Evolutionary conservation across 2,888 invertebrate species (phyloP).

Genomic region (Aphidius colemani): DNA sequence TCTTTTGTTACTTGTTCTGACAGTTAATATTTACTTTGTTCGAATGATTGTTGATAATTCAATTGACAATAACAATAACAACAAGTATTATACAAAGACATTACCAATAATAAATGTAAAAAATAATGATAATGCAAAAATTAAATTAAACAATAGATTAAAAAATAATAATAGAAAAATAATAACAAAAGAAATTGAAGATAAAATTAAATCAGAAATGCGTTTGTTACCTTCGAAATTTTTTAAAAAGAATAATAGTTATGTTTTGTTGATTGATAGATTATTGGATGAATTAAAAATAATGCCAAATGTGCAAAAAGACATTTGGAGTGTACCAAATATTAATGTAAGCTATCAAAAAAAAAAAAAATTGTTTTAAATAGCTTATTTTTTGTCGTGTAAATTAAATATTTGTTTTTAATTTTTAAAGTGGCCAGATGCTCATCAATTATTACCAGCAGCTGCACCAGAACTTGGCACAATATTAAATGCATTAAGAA

Average conservation of each 20-base stretch:
- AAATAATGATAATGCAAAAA: conserved; percentile 33
- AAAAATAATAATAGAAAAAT: conserved; percentile 35
- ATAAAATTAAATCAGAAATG: conserved; percentile 46
- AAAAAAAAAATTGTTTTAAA: too few relatives aligned
- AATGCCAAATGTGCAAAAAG: conserved; percentile 44
- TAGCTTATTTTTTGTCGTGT: background rate
- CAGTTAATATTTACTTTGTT: conserved; percentile 56
- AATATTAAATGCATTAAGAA: conserved; percentile 70
- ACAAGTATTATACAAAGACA: conserved; percentile 37
- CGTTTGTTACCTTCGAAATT: conserved; percentile 48
- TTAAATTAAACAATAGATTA: conserved; percentile 29
- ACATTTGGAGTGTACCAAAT: conserved; percentile 53
- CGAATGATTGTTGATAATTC: conserved; percentile 57
- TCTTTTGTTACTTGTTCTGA: conserved; percentile 54
- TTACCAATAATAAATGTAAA: conserved; percentile 40
- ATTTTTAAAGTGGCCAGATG: conserved; percentile 51
- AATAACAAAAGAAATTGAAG: conserved; percentile 39
- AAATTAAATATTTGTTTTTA: too few relatives aligned
- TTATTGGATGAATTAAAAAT: conserved; percentile 44
- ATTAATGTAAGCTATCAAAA: conserved; percentile 42
- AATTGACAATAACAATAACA: conserved; percentile 31
- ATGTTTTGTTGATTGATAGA: conserved; percentile 44
- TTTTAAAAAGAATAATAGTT: conserved; percentile 49
- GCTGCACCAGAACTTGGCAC: conserved; percentile 65
- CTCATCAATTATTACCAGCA: conserved; percentile 50